A percentile compares a stretch with the other conserved stretches of the same genome.
These are phyloP conservation scores for Saccostrea echinata DNA, from an alignment of 1,140 invertebrate species.

Conservation along the genomic window DNA sequence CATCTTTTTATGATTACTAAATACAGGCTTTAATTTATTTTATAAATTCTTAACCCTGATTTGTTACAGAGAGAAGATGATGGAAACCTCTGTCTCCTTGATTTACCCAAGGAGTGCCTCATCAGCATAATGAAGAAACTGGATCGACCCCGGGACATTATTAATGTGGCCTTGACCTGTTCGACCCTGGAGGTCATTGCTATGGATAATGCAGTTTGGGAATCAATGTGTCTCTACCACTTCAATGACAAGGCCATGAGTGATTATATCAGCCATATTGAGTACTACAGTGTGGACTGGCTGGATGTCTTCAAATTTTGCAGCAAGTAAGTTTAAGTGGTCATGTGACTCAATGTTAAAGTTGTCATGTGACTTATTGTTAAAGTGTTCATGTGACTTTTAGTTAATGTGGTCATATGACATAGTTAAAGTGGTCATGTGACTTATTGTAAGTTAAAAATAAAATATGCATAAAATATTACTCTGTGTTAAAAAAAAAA, in stretches of 20 bases:
- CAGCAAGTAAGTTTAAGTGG: background rate
- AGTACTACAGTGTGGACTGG: constrained; percentile 30
- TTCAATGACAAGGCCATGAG: constrained; percentile 33
- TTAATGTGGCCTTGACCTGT: constrained; percentile 35
- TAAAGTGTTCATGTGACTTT: no score
- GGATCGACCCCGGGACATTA: constrained; percentile 16
- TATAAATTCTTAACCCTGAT: no score
- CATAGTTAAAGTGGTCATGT: no score
- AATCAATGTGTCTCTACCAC: constrained; percentile 41
- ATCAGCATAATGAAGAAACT: constrained; percentile 26
- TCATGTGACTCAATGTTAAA: background rate
- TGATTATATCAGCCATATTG: constrained; percentile 1
- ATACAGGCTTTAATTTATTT: no score
- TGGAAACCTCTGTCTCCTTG: background rate
- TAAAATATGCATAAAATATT: no score
- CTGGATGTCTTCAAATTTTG: constrained; percentile 38
- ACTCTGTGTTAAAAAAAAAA: no score
- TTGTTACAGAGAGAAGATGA: constrained; percentile 38
- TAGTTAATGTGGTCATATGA: no score
- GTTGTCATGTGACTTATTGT: background rate
- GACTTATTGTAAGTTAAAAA: no score
- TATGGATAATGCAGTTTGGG: constrained; percentile 19
- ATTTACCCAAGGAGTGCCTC: constrained; percentile 43
- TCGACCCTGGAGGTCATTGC: constrained; percentile 14
- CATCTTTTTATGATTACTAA: no score